Percentiles rank a stretch among this genome's conserved stretches.
These are phyloP conservation scores for Drosophila austrosaltans DNA, from an alignment of 2,888 invertebrate species.

Conservation along the genomic window DNA sequence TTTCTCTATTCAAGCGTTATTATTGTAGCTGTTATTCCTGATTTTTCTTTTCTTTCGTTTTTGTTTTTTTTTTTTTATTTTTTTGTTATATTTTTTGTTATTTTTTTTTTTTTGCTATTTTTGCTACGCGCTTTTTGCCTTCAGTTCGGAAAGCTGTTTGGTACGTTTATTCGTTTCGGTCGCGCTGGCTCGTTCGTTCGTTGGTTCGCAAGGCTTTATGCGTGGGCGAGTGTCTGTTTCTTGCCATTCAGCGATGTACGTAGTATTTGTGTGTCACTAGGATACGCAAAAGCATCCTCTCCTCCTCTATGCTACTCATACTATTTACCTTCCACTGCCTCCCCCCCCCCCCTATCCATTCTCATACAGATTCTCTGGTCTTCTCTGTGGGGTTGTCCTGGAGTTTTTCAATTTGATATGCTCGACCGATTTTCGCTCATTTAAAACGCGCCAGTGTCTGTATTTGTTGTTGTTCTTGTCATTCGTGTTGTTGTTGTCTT, in stretches of 20 bases:
- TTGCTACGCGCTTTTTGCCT: constrained; percentile 61
- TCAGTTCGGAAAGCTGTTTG: constrained; percentile 22
- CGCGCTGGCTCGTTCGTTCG: constrained; percentile 11
- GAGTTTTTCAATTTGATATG: constrained; percentile 78
- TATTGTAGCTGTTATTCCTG: constrained; percentile 59
- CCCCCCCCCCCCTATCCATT: neutral
- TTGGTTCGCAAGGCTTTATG: constrained; percentile 22
- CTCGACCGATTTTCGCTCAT: constrained; percentile 79
- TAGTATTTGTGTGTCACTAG: constrained; percentile 76
- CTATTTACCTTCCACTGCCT: neutral
- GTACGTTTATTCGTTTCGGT: constrained; percentile 14
- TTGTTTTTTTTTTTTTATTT: constrained; percentile 31
- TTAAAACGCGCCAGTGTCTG: constrained; percentile 61
- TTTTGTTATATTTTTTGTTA: constrained; percentile 46
- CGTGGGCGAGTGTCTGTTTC: constrained; percentile 44
- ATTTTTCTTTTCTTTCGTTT: constrained; percentile 31
- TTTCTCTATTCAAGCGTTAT: constrained; percentile 42
- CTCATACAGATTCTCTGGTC: constrained; percentile 3
- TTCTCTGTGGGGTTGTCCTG: constrained; percentile 53
- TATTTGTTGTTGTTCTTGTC: constrained; percentile 26
- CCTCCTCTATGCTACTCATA: neutral
- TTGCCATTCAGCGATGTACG: constrained; percentile 28
- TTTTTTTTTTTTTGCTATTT: constrained; percentile 41
- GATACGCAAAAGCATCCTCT: constrained; percentile 72
- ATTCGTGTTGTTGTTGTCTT: constrained; percentile 21